Conservation (phyloP, 2,113 vertebrate species). For the Microtus pennsylvanicus region DNA sequence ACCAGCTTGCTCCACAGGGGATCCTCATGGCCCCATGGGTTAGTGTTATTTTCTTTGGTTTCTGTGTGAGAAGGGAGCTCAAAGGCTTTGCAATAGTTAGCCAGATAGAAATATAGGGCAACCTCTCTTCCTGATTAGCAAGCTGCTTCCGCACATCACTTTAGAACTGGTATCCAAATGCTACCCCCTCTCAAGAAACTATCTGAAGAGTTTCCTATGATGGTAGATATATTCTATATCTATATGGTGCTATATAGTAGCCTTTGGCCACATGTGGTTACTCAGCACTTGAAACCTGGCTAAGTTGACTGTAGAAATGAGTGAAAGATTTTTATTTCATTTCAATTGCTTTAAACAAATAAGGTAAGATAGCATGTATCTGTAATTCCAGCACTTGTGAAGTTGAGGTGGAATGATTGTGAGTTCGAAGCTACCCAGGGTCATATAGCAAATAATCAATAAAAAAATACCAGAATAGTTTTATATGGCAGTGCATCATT, state of each 20-base stretch:
- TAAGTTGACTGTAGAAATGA: neutral
- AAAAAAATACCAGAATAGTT: neutral
- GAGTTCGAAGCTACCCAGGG: neutral
- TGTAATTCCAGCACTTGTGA: neutral
- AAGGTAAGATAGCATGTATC: neutral
- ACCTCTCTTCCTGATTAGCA: neutral
- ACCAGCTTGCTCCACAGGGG: neutral
- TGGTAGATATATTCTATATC: neutral
- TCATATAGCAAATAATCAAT: neutral
- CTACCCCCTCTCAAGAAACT: neutral
- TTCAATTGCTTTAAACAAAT: conserved; percentile 12
- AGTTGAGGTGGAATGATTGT: neutral
- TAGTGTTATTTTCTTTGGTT: neutral
- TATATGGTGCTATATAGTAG: neutral
- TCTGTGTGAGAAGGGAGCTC: neutral
- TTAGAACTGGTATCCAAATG: neutral
- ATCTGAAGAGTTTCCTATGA: neutral
- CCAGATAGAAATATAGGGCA: neutral
- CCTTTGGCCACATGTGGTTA: neutral
- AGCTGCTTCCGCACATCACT: neutral
- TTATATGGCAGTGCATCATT: neutral
- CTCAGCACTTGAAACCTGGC: neutral
- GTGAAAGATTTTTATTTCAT: conserved; percentile 21
- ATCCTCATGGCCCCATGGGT: neutral
- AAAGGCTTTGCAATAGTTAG: neutral